Base-by-base conservation (phyloP, 1,140 invertebrate genomes). In the Zaprionus inermis region DNA sequence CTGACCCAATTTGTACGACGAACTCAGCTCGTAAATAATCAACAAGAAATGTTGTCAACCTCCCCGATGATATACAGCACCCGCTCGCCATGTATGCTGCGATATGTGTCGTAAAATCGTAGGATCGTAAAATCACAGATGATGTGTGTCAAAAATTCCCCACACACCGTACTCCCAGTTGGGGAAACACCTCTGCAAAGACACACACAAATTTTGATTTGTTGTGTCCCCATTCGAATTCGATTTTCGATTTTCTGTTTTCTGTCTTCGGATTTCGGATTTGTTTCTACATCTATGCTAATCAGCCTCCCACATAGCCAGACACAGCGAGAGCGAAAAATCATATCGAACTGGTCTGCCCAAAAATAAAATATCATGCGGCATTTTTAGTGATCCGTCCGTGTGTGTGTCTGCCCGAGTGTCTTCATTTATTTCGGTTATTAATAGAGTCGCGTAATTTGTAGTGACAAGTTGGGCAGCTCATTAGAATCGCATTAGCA, bases 381-480 rank as follows among this genome's bases (percentile, higher is more conserved):
- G 55, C 38, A 16, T 30, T 72, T 20, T 41, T 41, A 55, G 16
- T 51, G 59, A 54, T 64, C 16, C 54, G 59, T 12, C 22, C 55
- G 10, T 38, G 46, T 36, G 9, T 20, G 32, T 30, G 55, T 36
- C 22, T 59, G 57, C 49, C 12, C 28, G 28, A 9, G 30, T 73
- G 84, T 83, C 77, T 89, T 86, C 70, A 84, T 86, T 80, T 88
- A 28, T 78, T 83, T 71, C 3, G 18, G 9, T 83, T 89, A 89
- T 81, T 84, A 89, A 89, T 89, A 89, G 85, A 89, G 68, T 81
- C 72, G 69, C 78, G 78, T 79, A 84, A 81, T 89, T 80, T 78
- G 86, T 84, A 89, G 84, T 81, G 84, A 89, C 84, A 89, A 65
- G 74, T 89, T 81, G 84, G 84, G 84, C 84, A 89, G 81, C 75